phyloP scores from a whole-genome alignment of 2,797 vertebrate species.

The Hippopotamyrus pictus region DNA sequence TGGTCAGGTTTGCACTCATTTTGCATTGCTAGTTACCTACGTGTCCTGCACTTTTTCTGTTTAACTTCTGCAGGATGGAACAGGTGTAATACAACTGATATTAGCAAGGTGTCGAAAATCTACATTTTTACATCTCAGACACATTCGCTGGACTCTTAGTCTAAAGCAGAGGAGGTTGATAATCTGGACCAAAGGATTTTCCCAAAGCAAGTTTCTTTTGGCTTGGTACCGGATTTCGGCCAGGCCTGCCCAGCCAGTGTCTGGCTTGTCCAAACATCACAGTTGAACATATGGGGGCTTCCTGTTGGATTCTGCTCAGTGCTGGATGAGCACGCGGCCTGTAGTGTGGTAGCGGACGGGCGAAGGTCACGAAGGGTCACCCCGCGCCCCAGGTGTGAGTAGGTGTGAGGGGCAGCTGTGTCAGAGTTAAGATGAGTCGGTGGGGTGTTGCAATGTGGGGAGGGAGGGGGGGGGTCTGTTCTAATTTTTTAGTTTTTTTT shows the following conservation, averaged over 20 bases:
- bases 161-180: not conserved
- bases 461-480: not conserved
- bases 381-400: not conserved
- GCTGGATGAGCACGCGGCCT: not conserved
- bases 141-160: not conserved
- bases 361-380: not conserved
- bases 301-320: not conserved
- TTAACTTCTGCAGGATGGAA: not conserved
- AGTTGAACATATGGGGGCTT: not conserved
- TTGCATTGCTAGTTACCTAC: not conserved
- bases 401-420: not conserved
- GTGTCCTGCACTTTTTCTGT: not conserved
- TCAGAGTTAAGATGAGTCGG: not conserved
- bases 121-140: not conserved
- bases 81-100: not conserved
- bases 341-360: not conserved
- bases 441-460: not conserved
- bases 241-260: not conserved
- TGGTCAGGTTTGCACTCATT: not conserved
- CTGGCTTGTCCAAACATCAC: not conserved
- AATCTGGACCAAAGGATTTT: not conserved
- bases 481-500: not conserved
- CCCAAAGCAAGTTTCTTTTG: not conserved
- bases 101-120: not conserved
- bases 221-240: not conserved